Percentiles rank a stretch among this genome's conserved stretches.
These are phyloP conservation scores for Meiosimyza platycephala DNA, from an alignment of 2,888 invertebrate genomes.

Conservation along the genomic window DNA sequence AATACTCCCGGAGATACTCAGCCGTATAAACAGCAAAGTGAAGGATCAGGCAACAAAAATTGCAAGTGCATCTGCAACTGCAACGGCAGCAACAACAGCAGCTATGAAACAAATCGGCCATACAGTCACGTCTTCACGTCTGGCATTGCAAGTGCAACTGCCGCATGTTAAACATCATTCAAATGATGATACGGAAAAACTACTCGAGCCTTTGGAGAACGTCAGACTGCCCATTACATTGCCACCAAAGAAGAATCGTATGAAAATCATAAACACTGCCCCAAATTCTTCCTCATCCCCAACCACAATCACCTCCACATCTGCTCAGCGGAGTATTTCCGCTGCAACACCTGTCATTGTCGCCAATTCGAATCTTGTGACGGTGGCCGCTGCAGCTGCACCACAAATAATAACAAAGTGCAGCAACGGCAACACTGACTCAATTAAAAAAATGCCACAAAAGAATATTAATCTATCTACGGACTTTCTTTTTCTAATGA, in stretches of 20 bases:
- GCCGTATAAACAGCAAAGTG: constrained; percentile 52
- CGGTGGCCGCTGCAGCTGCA: background rate
- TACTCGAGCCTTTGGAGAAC: background rate
- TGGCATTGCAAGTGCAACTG: no score
- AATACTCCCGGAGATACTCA: constrained; percentile 60
- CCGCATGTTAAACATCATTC: no score
- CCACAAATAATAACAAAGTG: background rate
- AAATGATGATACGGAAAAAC: no score
- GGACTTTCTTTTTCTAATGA: constrained; percentile 64
- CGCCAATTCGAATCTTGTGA: constrained; percentile 37
- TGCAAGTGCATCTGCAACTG: constrained; percentile 13
- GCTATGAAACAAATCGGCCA: constrained; percentile 34
- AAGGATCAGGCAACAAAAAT: background rate
- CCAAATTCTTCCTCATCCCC: constrained; percentile 38
- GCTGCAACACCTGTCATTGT: constrained; percentile 49
- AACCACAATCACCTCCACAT: constrained; percentile 5
- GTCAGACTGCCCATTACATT: constrained; percentile 56
- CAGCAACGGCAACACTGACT: constrained; percentile 8
- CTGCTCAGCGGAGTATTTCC: constrained; percentile 28
- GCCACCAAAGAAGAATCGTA: constrained; percentile 63
- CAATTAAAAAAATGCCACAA: constrained; percentile 35
- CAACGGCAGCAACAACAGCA: constrained; percentile 15
- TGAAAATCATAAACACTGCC: constrained; percentile 52
- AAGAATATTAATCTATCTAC: constrained; percentile 63
- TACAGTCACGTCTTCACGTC: background rate